A percentile compares a stretch with the other conserved stretches of the same genome.
Conservation (phyloP, 1,140 invertebrate genomes). For the Pogonomyrmex barbatus region DNA sequence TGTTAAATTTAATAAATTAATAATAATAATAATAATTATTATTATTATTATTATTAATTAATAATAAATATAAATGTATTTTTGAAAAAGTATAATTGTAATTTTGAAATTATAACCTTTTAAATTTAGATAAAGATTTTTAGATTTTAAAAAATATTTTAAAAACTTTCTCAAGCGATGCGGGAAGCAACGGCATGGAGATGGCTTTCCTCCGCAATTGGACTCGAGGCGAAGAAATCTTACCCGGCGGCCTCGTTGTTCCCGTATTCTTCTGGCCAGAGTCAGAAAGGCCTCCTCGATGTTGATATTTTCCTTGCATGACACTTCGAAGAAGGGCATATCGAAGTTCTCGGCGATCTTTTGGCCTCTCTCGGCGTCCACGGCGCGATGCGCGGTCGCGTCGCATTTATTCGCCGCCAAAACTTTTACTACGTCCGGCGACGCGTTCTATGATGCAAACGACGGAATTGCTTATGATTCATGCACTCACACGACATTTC, state of each 20-base stretch:
- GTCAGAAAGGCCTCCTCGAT: conserved; percentile 95
- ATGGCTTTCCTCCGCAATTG: too few relatives aligned
- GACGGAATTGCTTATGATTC: conserved; percentile 37
- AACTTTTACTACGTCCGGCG: conserved; percentile 94
- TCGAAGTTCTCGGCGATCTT: conserved; percentile 96
- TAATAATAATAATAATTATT: too few relatives aligned
- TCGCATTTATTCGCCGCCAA: conserved; percentile 95
- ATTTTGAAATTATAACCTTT: too few relatives aligned
- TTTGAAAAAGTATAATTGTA: background rate
- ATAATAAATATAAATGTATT: background rate
- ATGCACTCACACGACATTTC: background rate
- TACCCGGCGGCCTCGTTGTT: conserved; percentile 92
- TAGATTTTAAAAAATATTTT: background rate
- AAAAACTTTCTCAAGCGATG: too few relatives aligned
- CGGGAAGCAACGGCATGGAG: background rate
- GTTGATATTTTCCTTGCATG: conserved; percentile 95
- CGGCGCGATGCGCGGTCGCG: conserved; percentile 89
- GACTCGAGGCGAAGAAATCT: conserved; percentile 56
- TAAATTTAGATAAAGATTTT: background rate
- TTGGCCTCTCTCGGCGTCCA: conserved; percentile 92
- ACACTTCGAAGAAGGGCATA: conserved; percentile 97
- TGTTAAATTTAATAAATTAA: too few relatives aligned
- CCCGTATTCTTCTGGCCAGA: conserved; percentile 92
- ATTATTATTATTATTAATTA: too few relatives aligned
- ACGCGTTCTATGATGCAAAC: conserved; percentile 90